Percentiles rank a stretch among this genome's conserved stretches.
phyloP scores from a whole-genome alignment of 92 coral and sea anemone genomes.

The Phenganax marumi region DNA sequence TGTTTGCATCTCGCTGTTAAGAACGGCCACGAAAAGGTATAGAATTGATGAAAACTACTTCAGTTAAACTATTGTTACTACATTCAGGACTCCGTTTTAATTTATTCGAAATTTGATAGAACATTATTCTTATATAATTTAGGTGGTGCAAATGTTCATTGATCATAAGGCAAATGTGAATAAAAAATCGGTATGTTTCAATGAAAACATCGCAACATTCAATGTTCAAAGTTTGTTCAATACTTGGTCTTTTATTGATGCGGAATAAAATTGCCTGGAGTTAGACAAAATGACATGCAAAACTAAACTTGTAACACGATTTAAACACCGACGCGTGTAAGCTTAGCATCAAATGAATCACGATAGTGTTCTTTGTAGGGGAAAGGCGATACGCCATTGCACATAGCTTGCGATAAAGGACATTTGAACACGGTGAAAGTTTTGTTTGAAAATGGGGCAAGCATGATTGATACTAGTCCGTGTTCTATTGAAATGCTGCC shows the following conservation, averaged over 20 bases:
- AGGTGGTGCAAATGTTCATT: constrained; percentile 35
- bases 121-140: neutral
- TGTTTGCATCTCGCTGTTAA: constrained; percentile 43
- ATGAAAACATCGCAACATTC: neutral
- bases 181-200: constrained; percentile 20
- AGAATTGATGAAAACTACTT: neutral
- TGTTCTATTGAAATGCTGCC: neutral
- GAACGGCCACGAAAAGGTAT: constrained; percentile 33
- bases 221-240: neutral
- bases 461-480: neutral
- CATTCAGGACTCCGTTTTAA: neutral
- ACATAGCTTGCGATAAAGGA: constrained; percentile 27
- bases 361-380: neutral
- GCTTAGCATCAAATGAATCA: too few relatives aligned
- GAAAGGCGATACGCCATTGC: constrained; percentile 23
- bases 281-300: neutral
- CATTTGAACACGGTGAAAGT: constrained; percentile 28
- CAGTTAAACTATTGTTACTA: too few relatives aligned
- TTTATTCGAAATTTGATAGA: neutral
- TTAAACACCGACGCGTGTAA: too few relatives aligned
- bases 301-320: neutral
- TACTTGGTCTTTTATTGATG: neutral
- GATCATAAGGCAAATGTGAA: constrained; percentile 36
- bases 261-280: neutral
- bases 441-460: constrained; percentile 28